Evolutionary conservation across 2,797 vertebrate genomes (phyloP), one percentile per base, ranked within the genome.

Genomic region (Dallia pectoralis): DNA sequence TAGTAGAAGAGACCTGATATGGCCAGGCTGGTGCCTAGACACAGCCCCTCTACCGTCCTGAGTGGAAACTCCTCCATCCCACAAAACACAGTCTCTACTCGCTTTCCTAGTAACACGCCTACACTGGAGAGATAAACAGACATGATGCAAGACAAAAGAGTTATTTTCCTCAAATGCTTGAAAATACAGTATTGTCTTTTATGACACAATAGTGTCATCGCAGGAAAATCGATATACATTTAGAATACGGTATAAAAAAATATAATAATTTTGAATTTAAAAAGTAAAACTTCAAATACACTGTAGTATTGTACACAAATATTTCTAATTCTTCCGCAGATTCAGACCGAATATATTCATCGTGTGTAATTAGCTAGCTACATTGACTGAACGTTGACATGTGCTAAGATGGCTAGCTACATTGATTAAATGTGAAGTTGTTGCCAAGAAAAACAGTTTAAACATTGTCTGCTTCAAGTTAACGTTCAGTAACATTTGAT

Each of bases 1-100:
- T 94, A 95, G 81, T 92, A 96, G 79, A 93, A 95, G 62, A 96
- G 74, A 14, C 94, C 89, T 4, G 94, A 94, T 67, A 96, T 74
- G 47, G 93, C 91, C 0, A 96, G 67, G 84, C 94, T 95, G 79
- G 93, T 91, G 18, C 94, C 94, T 32, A 95, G 81, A 82, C 94
- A 94, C 27, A 95, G 81, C 6, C 91, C 86, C 77, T 96, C 94
- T 62, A 88, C 70, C 0, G 89, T 67, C 0, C 77, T 87, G 47
- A 96, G 62, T 5, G 89, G 77, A 47, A 87, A 89, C 2, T 81
- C 74, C 11, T 95, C 93, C 95, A 96, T 96, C 59, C 71, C 78
- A 53, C 65, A 51, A 30, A 40, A 62, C n/a, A 11, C 40, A 63
- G 30, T 48, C 32, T 67, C 69, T 69, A 56, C 67, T 77, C 53